These are phyloP conservation scores for Caloenas nicobarica DNA, from an alignment of 2,113 vertebrate species.

Conservation along the genomic window DNA sequence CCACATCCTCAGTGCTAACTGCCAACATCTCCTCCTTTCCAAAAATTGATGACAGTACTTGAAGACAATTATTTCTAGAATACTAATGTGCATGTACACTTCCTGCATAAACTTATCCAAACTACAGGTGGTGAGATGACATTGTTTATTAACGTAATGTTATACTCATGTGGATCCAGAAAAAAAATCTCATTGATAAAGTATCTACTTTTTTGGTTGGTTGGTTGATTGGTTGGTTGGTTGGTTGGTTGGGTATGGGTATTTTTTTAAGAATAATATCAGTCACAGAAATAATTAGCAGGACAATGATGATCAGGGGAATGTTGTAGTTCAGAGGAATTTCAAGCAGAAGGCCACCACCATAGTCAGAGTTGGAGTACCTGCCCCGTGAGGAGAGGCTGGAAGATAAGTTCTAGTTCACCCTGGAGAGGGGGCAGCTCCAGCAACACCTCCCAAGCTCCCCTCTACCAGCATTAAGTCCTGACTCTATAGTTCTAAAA, in stretches of 20 bases:
- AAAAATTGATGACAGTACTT: neutral
- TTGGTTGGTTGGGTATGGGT: no score
- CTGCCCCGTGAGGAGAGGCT: neutral
- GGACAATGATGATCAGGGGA: neutral
- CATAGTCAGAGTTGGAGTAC: neutral
- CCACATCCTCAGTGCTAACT: fast-evolving
- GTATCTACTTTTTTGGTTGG: neutral
- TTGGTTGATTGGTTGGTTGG: no score
- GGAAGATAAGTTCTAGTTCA: neutral
- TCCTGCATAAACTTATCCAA: neutral
- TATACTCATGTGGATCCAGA: neutral
- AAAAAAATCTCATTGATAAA: neutral
- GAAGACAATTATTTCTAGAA: neutral
- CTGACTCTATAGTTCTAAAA: neutral
- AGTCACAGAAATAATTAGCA: neutral
- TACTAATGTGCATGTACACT: neutral
- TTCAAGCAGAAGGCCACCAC: neutral
- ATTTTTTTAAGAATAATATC: neutral
- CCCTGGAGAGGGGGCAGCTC: neutral
- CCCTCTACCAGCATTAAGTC: neutral
- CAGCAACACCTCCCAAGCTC: fast-evolving
- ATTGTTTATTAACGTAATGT: neutral
- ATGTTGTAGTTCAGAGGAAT: neutral
- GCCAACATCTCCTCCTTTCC: neutral
- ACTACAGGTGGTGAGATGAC: neutral